Conservation (phyloP, 2,888 invertebrate genomes). For the Monochamus alternatus region DNA sequence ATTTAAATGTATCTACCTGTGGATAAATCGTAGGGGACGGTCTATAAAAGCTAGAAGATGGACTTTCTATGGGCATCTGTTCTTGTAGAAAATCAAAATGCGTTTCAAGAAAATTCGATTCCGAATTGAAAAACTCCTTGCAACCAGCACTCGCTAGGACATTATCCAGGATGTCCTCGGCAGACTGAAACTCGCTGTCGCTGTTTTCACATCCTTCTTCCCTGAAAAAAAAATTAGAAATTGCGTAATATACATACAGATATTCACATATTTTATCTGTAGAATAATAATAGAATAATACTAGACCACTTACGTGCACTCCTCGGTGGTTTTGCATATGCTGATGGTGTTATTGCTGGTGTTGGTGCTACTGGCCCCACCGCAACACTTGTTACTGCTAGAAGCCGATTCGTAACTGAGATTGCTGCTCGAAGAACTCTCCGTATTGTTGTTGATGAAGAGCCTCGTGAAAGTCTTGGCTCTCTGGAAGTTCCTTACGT, state of each 20-base stretch:
- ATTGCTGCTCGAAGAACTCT: slow-evolving; percentile 69
- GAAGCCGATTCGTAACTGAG: slow-evolving; percentile 73
- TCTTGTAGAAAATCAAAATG: slow-evolving; percentile 66
- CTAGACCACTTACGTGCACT: slow-evolving; percentile 53
- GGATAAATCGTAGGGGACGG: slow-evolving; percentile 51
- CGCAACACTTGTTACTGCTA: slow-evolving; percentile 64
- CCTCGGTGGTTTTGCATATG: slow-evolving; percentile 52
- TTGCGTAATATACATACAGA: too few species aligned
- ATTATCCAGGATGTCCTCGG: slow-evolving; percentile 72
- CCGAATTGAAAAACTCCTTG: slow-evolving; percentile 68
- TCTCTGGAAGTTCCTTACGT: slow-evolving; percentile 73
- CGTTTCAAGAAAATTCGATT: slow-evolving; percentile 66
- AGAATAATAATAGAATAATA: too few species aligned
- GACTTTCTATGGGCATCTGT: slow-evolving; percentile 42
- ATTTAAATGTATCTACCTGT: slow-evolving; percentile 44
- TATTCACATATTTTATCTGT: too few species aligned
- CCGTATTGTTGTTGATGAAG: slow-evolving; percentile 57
- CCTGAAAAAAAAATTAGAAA: slow-evolving; percentile 23
- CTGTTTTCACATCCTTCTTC: slow-evolving; percentile 53
- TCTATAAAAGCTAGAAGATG: slow-evolving; percentile 49
- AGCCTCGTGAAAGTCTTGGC: slow-evolving; percentile 63
- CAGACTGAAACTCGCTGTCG: slow-evolving; percentile 73
- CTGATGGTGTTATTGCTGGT: slow-evolving; percentile 46
- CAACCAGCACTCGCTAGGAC: slow-evolving; percentile 68
- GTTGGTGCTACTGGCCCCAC: slow-evolving; percentile 50